Evolutionary conservation across 2,113 vertebrate genomes (phyloP).

Genomic region (Malurus elegans): DNA sequence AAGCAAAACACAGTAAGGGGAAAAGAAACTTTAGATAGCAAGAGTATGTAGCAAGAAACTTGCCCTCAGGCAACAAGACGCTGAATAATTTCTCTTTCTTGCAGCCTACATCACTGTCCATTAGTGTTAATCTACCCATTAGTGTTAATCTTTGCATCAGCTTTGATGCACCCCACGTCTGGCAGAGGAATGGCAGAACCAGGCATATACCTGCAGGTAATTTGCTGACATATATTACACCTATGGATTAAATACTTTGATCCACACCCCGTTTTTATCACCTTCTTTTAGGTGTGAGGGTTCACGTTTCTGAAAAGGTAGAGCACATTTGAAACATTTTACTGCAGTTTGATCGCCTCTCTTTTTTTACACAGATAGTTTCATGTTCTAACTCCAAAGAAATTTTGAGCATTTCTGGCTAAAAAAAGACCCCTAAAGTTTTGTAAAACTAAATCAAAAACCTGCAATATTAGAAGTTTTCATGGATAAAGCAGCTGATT

Average conservation of each 20-base stretch:
- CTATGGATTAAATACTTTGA: background rate
- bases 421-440: background rate
- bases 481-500: background rate
- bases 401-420: background rate
- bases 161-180: slow-evolving; percentile 8
- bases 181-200: background rate
- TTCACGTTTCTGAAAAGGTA: background rate
- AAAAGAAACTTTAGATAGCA: background rate
- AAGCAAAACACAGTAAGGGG: background rate
- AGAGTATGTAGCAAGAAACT: background rate
- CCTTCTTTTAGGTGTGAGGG: background rate
- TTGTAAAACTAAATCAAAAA: background rate
- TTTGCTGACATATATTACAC: background rate
- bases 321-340: background rate
- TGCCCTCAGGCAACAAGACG: background rate
- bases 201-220: background rate
- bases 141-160: background rate
- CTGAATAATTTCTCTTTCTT: background rate
- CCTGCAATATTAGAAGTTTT: background rate
- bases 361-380: background rate
- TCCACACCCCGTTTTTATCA: background rate
- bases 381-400: background rate
- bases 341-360: background rate
- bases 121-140: background rate
- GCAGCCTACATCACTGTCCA: background rate